Evolutionary conservation across 1,140 invertebrate species (phyloP).

Genomic region (Meteorus sp.): DNA sequence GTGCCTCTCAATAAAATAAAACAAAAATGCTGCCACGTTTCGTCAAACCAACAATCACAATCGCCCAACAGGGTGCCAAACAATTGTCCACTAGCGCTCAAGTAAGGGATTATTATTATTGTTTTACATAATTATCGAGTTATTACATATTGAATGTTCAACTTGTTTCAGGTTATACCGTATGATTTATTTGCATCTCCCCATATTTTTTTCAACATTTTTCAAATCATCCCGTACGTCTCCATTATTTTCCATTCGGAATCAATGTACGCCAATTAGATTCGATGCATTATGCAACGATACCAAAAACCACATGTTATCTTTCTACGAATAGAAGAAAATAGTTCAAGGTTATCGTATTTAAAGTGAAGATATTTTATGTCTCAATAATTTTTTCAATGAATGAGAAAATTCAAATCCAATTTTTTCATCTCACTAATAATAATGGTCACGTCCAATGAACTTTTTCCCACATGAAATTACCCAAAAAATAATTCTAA

Average conservation of each 20-base stretch:
- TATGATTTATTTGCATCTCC: too few relatives aligned
- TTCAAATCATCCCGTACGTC: neutral
- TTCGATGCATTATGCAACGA: slow-evolving; percentile 27
- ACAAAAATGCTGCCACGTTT: slow-evolving; percentile 50
- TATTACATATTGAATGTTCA: neutral
- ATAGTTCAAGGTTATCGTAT: too few relatives aligned
- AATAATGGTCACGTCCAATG: too few relatives aligned
- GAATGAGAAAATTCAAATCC: too few relatives aligned
- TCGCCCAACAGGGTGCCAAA: slow-evolving; percentile 46
- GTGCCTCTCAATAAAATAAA: slow-evolving; percentile 3
- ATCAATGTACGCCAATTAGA: neutral
- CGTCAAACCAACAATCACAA: slow-evolving; percentile 38
- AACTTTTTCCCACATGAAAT: too few relatives aligned
- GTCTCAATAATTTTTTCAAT: too few relatives aligned
- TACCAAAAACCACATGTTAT: neutral
- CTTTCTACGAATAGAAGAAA: neutral
- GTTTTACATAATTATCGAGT: neutral
- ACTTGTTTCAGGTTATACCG: too few relatives aligned
- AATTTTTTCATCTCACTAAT: neutral
- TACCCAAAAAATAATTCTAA: too few relatives aligned
- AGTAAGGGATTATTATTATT: slow-evolving; percentile 34
- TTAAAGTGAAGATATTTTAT: too few relatives aligned
- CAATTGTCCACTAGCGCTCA: slow-evolving; percentile 47
- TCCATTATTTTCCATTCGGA: neutral
- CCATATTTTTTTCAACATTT: too few relatives aligned